Evolutionary conservation across 2,888 invertebrate species (phyloP).

Genomic region (Macropis europaea): DNA sequence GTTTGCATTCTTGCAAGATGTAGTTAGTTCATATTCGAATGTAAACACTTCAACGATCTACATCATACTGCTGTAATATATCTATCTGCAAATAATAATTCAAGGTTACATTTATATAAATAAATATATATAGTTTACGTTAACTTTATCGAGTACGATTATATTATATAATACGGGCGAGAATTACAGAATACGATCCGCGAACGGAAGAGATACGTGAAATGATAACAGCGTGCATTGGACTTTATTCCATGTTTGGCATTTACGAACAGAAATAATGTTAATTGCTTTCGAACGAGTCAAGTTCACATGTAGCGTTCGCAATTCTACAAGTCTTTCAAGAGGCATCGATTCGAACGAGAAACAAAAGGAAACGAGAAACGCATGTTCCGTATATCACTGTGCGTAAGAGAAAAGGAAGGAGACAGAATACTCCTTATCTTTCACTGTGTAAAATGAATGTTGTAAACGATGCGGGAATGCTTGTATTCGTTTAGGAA

Average conservation of each 20-base stretch:
- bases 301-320: neutral
- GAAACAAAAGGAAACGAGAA: too few relatives aligned
- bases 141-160: slow-evolving; percentile 9
- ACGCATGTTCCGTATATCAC: slow-evolving; percentile 15
- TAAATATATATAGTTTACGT: slow-evolving; percentile 36
- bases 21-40: slow-evolving; percentile 18
- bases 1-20: slow-evolving; percentile 14
- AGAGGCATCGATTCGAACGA: neutral
- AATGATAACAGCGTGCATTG: slow-evolving; percentile 5
- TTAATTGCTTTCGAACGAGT: slow-evolving; percentile 3
- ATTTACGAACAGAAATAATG: slow-evolving; percentile 19
- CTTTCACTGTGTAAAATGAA: slow-evolving; percentile 38
- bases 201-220: neutral
- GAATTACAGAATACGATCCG: neutral
- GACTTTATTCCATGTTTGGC: slow-evolving; percentile 13
- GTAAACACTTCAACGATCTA: slow-evolving; percentile 9
- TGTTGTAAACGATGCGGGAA: slow-evolving; percentile 35
- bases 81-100: slow-evolving; percentile 42
- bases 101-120: slow-evolving; percentile 27
- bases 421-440: slow-evolving; percentile 26
- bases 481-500: slow-evolving; percentile 49
- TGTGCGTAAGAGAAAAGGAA: neutral
- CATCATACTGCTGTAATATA: slow-evolving; percentile 50
- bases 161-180: slow-evolving; percentile 2
- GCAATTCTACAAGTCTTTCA: neutral